Evolutionary conservation across 1,140 invertebrate species (phyloP), one percentile per base, ranked within the genome.

Genomic region (Cotesia typhae): DNA sequence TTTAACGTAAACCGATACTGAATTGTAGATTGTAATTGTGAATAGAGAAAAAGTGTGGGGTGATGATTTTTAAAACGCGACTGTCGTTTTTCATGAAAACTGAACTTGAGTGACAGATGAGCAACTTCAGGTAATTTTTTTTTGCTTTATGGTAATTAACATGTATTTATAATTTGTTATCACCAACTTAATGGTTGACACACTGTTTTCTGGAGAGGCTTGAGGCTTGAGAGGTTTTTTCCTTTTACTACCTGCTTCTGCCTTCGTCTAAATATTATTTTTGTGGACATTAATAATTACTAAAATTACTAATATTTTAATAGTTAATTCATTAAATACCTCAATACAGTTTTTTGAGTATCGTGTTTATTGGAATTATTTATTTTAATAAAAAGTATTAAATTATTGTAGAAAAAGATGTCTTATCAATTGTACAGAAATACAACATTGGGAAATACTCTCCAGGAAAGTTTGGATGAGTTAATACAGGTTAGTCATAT

Each of bases 351-450:
- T 5, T 55, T 10, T 55, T 28, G 28, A 28, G 28, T 28, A 28
- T 2, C 28, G 28, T 28, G 28, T 28, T 28, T 28, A 28, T 55
- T 17, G 17, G 17, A 9, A 59, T 14, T 17, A 59, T 59, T 55
- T 59, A 28, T 20, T 59, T 9, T 38, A 37, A 63, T 37, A 37
- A 37, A 4, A 12, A 37, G 37, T 63, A 9, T 35, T 38, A 6
- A 71, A 71, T 41, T 36, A 69, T 12, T 37, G 17, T 17, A 52
- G 59, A 12, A 47, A 55, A 83, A 78, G 79, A 96, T 96, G 95
- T 92, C 94, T 76, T 98, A 99, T 89, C 97, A 99, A 88, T 88
- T 99, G 14, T 99, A 99, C 84, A 92, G 98, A 85, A 98, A 98
- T 81, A 99, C 98, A 12, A 99, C 98, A 1, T 89, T 99, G 73